Conservation (phyloP, 2,113 vertebrate species). For the Dasyurus viverrinus region DNA sequence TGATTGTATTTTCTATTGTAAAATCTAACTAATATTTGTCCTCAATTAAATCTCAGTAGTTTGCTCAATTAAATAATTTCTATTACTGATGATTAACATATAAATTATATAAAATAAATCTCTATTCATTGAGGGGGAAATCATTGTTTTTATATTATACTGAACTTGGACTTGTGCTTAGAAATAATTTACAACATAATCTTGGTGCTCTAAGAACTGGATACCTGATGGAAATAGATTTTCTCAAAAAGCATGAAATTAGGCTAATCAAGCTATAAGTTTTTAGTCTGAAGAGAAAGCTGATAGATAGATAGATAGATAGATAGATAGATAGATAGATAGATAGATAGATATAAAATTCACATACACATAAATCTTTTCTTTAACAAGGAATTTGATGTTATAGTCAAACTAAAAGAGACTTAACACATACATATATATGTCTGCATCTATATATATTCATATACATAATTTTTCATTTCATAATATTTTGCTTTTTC, state of each 20-base stretch:
- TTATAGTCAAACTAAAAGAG: not conserved
- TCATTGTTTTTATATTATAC: not conserved
- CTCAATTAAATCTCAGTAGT: constrained; percentile 19
- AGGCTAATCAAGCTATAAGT: not conserved
- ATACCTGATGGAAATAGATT: constrained; percentile 33
- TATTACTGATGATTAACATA: not conserved
- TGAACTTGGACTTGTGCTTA: constrained; percentile 35
- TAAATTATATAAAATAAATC: constrained; percentile 14
- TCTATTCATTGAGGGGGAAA: constrained; percentile 20
- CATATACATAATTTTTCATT: not conserved
- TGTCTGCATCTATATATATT: not conserved
- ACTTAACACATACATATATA: not conserved
- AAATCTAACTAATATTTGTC: constrained; percentile 14
- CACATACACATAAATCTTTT: not conserved
- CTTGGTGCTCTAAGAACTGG: not conserved
- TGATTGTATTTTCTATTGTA: constrained; percentile 48
- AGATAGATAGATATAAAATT: not conserved
- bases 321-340: too few relatives aligned
- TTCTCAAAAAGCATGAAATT: constrained; percentile 36
- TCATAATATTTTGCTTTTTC: too few relatives aligned
- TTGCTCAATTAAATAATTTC: constrained; percentile 33
- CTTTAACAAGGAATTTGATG: constrained; percentile 14
- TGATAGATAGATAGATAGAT: not conserved
- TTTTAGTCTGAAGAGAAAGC: not conserved
- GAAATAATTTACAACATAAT: constrained; percentile 31